Percentiles rank a stretch among this genome's conserved stretches.
These are phyloP conservation scores for Phoebastria nigripes DNA, from an alignment of 2,797 vertebrate genomes.

Conservation along the genomic window DNA sequence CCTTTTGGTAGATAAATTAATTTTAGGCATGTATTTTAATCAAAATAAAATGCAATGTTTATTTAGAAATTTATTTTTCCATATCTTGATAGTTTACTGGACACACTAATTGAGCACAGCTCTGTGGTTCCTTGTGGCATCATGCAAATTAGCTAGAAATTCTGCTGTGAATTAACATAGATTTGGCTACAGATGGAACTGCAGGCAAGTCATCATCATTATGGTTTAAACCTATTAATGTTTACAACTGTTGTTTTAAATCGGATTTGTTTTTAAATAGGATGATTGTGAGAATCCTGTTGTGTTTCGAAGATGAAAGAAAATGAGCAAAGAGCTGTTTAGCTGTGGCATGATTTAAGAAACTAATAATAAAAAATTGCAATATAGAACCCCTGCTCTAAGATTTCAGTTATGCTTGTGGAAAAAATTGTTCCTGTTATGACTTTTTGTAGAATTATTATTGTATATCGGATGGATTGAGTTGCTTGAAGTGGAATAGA, in stretches of 20 bases:
- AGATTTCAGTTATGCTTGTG: background rate
- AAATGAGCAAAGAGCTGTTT: background rate
- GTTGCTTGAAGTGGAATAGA: background rate
- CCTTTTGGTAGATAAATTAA: background rate
- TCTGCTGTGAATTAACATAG: conserved; percentile 1
- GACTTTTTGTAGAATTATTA: background rate
- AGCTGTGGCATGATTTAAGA: background rate
- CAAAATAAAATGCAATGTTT: background rate
- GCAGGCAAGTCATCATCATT: background rate
- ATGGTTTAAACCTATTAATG: background rate
- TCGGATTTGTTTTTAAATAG: background rate
- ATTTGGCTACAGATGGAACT: conserved; percentile 9
- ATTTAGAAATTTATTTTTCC: background rate
- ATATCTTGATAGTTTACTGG: background rate
- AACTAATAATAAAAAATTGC: background rate
- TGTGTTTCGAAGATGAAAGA: background rate
- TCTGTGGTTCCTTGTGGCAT: conserved; percentile 5
- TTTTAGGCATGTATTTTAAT: background rate
- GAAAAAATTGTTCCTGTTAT: background rate
- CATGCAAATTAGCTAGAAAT: background rate
- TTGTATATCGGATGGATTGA: background rate
- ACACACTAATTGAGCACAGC: background rate
- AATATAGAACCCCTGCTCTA: background rate
- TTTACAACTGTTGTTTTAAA: conserved; percentile 6
- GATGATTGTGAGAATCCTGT: background rate